Base-by-base conservation (phyloP, 1,140 invertebrate species). In the Samia ricini region DNA sequence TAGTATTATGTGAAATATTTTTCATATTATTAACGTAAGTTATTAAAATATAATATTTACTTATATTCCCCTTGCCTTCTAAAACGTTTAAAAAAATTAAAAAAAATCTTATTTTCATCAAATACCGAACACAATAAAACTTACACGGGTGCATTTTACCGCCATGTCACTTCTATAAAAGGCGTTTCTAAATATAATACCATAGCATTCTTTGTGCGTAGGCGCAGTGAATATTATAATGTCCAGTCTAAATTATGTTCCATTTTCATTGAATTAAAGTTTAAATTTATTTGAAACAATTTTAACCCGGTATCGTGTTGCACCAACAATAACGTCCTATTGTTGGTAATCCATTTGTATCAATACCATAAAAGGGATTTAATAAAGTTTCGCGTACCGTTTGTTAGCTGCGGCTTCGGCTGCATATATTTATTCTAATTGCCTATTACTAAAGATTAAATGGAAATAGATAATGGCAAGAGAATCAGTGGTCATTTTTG, bases 121-220 rank as follows among this genome's bases (percentile, higher is more conserved):
- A 10, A 15, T 15, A 15, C 12, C 33, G 12, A 42, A 42, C 10
- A 36, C 33, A 42, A 42, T 42, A 42, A 42, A 42, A 42, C 4
- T 4, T 42, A 42, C 33, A 42, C 8, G 12, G 33, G 15, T 42
- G 33, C 33, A 42, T 42, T 42, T 42, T 15, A 42, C 33, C 33
- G 33, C 33, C 33, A 42, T 42, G 33, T 42, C 33, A 42, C 33
- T 42, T 42, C 33, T 42, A 42, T 42, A 42, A 42, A 15, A 42
- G 33, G 33, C 7, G 33, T 42, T 42, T 42, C 56, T 57, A 57
- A 57, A 57, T 36, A 57, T 57, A 57, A 33, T 18, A 33, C 56
- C 56, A 36, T 18, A 18, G 33, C 18, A 57, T 57, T 57, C 24
- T 8, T 36, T n/a, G 8, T 21, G 56, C 56, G 56, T 57, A 57